Base-by-base conservation (phyloP, 2,888 invertebrate genomes). In the Dolichomitus sp. region DNA sequence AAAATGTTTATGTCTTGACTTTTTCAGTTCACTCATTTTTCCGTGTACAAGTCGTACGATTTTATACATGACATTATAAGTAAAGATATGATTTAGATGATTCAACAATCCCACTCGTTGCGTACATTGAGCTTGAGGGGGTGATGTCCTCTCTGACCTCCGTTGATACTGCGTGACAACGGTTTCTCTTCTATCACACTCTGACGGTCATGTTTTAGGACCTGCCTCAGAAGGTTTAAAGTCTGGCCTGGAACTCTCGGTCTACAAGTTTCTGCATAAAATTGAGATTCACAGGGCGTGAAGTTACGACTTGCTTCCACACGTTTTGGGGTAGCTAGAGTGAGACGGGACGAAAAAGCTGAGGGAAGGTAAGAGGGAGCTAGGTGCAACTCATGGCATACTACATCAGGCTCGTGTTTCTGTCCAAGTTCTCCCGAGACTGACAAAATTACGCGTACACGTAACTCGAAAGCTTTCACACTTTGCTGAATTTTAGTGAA, bases 261-360 rank as follows among this genome's bases (percentile, higher is more conserved):
- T 61, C 48, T 75, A 83, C 83, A 89, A 89, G 88, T 89, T 89
- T 82, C 68, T 84, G 84, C 88, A 88, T 89, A 88, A 89, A 89
- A 88, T 88, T 89, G 83, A 84, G 87, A 87, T 84, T 86, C 87
- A 84, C 86, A 81, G 48, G 75, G 81, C 86, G 88, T 88, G 85
- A 87, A 88, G 80, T 77, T 77, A 80, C 69, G 80, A 72, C 80
- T 73, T 73, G 59, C 61, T 52, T 69, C 14, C 30, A 57, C 57
- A 68, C 75, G 33, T 57, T 69, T 63, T 19, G 57, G 33, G 42
- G 45, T 54, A 52, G 57, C 63, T 54, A 27, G 42, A 63, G 61
- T 61, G 63, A 54, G 65, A 65, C 19, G 42, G 57, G 54, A 37
- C 27, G 42, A 37, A 57, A 59, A 63, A 52, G 61, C 50, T 52